Conservation (phyloP, 2,797 vertebrate species). For the Streptopelia turtur region DNA sequence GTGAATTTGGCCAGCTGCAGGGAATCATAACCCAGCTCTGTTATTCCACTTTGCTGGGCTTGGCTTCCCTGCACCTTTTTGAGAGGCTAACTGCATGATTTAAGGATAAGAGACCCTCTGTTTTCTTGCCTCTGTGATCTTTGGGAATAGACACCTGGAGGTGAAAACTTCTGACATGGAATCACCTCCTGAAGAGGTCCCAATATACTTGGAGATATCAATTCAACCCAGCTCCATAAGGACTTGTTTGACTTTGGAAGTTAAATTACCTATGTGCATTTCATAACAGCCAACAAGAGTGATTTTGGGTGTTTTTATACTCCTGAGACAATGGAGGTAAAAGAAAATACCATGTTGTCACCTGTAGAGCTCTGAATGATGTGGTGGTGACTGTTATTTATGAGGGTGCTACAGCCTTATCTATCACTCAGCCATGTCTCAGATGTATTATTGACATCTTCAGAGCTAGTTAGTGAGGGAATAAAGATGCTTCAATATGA, state of each 20-base stretch:
- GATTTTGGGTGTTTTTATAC: background rate
- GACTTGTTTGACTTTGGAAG: background rate
- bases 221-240: background rate
- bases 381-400: background rate
- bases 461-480: background rate
- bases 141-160: background rate
- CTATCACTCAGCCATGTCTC: background rate
- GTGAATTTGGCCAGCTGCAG: background rate
- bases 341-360: background rate
- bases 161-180: background rate
- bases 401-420: background rate
- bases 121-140: background rate
- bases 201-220: background rate
- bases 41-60: background rate
- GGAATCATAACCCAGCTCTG: background rate
- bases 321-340: background rate
- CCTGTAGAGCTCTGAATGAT: background rate
- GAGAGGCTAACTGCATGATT: background rate
- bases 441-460: background rate
- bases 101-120: background rate
- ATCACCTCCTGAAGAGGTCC: background rate
- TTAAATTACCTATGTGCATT: background rate
- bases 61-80: background rate
- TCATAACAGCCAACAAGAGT: background rate
- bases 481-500: background rate